Percentiles rank a stretch among this genome's conserved stretches.
These are phyloP conservation scores for Rhimphoctona megacephalus DNA, from an alignment of 2,888 invertebrate species.

Conservation along the genomic window DNA sequence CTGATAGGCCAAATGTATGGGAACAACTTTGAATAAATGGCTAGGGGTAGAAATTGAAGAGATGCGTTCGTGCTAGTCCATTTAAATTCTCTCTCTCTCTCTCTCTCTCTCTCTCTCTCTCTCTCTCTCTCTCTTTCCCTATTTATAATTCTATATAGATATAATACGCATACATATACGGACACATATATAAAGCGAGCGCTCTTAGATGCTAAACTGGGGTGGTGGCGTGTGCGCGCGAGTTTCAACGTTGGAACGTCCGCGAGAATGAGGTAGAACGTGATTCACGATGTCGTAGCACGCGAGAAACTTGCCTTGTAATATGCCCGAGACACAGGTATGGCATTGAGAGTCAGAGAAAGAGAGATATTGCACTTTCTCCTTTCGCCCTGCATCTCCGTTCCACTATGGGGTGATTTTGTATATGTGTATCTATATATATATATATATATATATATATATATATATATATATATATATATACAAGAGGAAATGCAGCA, in stretches of 20 bases:
- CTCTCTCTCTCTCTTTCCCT: background rate
- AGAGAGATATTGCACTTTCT: slow-evolving; percentile 38
- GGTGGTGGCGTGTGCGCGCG: slow-evolving; percentile 62
- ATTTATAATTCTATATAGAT: background rate
- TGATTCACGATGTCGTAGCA: slow-evolving; percentile 69
- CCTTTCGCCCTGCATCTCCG: background rate
- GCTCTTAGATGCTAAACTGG: slow-evolving; percentile 51
- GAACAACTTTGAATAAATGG: slow-evolving; percentile 48
- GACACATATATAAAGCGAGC: background rate
- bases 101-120: background rate
- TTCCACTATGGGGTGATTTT: background rate
- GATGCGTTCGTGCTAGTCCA: slow-evolving; percentile 53
- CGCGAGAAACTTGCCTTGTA: slow-evolving; percentile 65
- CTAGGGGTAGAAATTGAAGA: slow-evolving; percentile 22
- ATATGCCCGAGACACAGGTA: slow-evolving; percentile 46
- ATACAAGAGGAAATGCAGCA: slow-evolving; percentile 47
- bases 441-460: slow-evolving; percentile 13
- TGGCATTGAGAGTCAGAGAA: slow-evolving; percentile 24
- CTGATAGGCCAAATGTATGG: slow-evolving; percentile 21
- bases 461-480: background rate
- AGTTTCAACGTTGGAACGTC: slow-evolving; percentile 65
- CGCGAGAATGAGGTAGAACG: slow-evolving; percentile 59
- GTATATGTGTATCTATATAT: background rate
- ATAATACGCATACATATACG: background rate
- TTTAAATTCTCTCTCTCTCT: slow-evolving; percentile 12